Base-by-base conservation (phyloP, 2,113 vertebrate genomes). In the Thryonomys swinderianus region DNA sequence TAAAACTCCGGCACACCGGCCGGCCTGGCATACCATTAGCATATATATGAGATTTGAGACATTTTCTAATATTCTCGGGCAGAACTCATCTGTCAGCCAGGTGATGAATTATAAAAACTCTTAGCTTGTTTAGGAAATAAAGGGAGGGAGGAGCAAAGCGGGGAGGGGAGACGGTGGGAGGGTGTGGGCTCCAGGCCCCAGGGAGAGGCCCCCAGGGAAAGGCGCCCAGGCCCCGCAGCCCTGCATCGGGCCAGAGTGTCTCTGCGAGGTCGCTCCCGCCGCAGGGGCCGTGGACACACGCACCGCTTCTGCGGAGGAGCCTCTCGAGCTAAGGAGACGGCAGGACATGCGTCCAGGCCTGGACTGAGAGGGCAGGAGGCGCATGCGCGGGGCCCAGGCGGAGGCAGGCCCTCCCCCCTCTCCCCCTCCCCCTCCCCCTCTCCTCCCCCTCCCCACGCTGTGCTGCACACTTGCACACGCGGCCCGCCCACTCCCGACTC, bases 41-140 rank as follows among this genome's bases (percentile, higher is more conserved):
- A 99, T 99, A 99, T 99, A 99, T 99, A 99, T 99, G 99, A 99
- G 99, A 99, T 99, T 99, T 99, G 99, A 99, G 99, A 99, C 99
- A 99, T 99, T 99, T 99, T 99, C 99, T 99, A 99, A 99, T 99
- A 99, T 99, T 99, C 99, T 99, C 98, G 98, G 99, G 99, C 99
- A 99, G 99, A 99, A 99, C 99, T 99, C 99, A 99, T 99, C 99
- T 99, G 99, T 99, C 99, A 99, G 98, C 98, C 98, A 98, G 98
- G 99, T 99, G 99, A 99, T 99, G 99, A 99, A 99, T 99, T 99
- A 99, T 99, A 99, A 99, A 99, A 99, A 99, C 98, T 99, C 98
- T 98, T 97, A 99, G 99, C 99, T 99, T 99, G 99, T 99, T 99
- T 99, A 98, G 99, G 98, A 98, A 99, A 99, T 98, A 98, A 97